phyloP scores from a whole-genome alignment of 2,113 vertebrate genomes.

The Herpetotheres cachinnans region DNA sequence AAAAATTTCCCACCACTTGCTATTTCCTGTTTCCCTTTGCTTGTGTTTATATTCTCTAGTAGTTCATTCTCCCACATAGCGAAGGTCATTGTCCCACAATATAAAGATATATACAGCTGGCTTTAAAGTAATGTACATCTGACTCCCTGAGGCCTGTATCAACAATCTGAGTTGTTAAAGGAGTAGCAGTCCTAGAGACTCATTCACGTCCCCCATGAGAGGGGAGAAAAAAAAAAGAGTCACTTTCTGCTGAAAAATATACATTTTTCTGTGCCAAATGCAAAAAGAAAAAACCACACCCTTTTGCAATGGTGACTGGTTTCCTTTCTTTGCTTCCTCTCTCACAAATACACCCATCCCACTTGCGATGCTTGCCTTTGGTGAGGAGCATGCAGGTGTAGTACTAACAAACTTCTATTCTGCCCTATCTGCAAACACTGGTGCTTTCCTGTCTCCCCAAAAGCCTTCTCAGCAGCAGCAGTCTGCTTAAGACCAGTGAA shows the following conservation, averaged over 20 bases:
- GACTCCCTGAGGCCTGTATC: slow-evolving; percentile 47
- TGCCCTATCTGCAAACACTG: not conserved
- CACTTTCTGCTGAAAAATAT: not conserved
- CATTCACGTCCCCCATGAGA: not conserved
- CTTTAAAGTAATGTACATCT: slow-evolving; percentile 59
- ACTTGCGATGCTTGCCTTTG: not conserved
- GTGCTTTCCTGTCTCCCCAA: not conserved
- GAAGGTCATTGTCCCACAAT: slow-evolving; percentile 59
- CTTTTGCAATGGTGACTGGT: not conserved
- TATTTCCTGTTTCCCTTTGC: slow-evolving; percentile 58
- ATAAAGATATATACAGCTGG: slow-evolving; percentile 56
- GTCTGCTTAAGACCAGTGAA: not conserved
- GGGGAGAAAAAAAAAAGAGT: not conserved
- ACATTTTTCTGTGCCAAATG: not conserved
- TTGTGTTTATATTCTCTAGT: slow-evolving; percentile 34
- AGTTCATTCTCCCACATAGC: slow-evolving; percentile 56
- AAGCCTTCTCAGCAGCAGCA: not conserved
- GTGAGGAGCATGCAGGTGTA: not conserved
- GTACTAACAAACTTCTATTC: not conserved
- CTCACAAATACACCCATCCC: not conserved
- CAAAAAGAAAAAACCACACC: not conserved
- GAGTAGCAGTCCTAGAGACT: not conserved
- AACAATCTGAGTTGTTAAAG: slow-evolving; percentile 17
- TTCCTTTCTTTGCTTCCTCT: not conserved
- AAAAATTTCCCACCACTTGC: slow-evolving; percentile 43